Evolutionary conservation across 2,888 invertebrate species (phyloP).

Genomic region (Thelaira solivaga): DNA sequence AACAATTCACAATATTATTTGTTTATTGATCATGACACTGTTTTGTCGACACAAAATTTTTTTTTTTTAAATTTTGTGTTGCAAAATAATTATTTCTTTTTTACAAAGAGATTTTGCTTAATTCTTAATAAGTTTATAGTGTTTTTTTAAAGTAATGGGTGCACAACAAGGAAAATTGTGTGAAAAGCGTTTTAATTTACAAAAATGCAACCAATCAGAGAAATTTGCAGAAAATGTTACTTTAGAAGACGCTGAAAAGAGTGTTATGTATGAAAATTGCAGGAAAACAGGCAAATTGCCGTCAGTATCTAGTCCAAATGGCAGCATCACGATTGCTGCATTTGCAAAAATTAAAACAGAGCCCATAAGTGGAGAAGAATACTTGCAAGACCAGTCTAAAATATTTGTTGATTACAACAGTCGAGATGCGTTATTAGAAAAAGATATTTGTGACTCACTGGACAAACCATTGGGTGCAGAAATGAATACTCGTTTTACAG

Average conservation of each 20-base stretch:
- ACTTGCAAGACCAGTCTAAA: neutral
- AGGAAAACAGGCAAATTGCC: neutral
- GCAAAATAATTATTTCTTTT: too few species aligned
- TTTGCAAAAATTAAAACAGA: slow-evolving; percentile 32
- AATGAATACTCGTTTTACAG: neutral
- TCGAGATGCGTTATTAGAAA: neutral
- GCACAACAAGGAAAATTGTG: neutral
- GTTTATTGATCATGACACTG: neutral
- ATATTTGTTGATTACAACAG: too few species aligned
- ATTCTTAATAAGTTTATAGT: too few species aligned
- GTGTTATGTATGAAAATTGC: neutral
- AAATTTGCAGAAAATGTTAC: too few species aligned
- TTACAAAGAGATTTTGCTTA: too few species aligned
- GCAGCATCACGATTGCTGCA: neutral
- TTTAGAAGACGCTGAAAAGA: neutral
- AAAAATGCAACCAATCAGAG: neutral
- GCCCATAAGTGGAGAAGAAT: neutral
- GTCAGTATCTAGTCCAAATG: neutral
- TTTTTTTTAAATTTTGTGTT: too few species aligned
- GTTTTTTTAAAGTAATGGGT: neutral
- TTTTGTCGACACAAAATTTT: neutral
- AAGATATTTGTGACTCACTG: neutral
- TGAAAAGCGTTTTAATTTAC: neutral
- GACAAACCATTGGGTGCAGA: neutral
- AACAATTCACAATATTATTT: slow-evolving; percentile 26